Evolutionary conservation across 2,113 vertebrate species (phyloP).

Genomic region (Redunca redunca): DNA sequence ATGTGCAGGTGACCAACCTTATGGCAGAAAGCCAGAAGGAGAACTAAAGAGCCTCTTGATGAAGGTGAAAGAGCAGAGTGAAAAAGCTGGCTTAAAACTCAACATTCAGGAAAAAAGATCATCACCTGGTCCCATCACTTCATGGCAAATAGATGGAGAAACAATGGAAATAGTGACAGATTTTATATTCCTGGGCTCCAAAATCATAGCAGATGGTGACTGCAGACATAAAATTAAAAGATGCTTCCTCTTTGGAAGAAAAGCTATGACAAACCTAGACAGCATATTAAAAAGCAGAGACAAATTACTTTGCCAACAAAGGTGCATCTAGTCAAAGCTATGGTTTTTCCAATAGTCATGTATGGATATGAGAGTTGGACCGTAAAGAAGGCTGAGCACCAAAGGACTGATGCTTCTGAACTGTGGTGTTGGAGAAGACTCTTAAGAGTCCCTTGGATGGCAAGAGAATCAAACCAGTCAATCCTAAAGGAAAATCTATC

Average conservation of each 20-base stretch:
- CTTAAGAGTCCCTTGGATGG: accelerated
- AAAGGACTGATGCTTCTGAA: not conserved
- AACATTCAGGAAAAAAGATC: not conserved
- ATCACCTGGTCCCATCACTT: not conserved
- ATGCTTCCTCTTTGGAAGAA: not conserved
- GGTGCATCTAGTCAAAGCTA: not conserved
- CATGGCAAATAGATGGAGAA: not conserved
- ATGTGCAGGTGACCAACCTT: not conserved
- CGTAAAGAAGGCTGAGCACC: not conserved
- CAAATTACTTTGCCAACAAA: not conserved
- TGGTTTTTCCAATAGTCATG: not conserved
- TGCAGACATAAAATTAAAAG: not conserved
- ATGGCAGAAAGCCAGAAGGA: not conserved
- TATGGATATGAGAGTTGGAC: not conserved
- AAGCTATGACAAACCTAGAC: not conserved
- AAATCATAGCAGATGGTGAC: not conserved
- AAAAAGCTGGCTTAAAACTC: not conserved
- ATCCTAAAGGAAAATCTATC: not conserved
- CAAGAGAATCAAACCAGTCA: not conserved
- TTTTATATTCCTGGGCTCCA: not conserved
- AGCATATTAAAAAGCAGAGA: not conserved
- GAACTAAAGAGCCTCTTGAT: not conserved
- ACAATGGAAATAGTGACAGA: not conserved
- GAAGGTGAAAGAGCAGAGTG: not conserved
- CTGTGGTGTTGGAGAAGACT: not conserved